These are phyloP conservation scores for Rhynchonycteris naso DNA, from an alignment of 2,797 vertebrate genomes.

Conservation along the genomic window DNA sequence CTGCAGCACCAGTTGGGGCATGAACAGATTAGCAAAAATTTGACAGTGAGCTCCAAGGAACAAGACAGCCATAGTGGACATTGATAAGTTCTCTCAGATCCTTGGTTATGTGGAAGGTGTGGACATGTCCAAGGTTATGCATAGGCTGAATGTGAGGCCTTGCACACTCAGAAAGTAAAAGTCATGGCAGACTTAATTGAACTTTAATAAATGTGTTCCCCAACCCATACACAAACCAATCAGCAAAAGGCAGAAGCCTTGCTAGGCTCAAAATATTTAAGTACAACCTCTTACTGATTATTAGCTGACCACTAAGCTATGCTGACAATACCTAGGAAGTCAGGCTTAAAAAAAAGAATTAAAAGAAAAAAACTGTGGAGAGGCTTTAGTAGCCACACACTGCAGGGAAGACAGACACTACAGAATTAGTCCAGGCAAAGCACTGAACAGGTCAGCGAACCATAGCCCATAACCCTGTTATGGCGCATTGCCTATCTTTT, in stretches of 20 bases:
- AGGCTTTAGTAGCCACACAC: neutral
- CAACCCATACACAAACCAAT: neutral
- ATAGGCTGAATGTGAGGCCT: neutral
- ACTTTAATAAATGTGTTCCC: neutral
- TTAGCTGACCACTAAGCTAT: neutral
- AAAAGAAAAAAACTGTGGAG: neutral
- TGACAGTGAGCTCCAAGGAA: neutral
- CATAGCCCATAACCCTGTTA: neutral
- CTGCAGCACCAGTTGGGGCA: neutral
- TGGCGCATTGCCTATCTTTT: neutral
- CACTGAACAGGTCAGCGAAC: neutral
- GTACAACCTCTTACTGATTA: neutral
- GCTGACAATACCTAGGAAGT: neutral
- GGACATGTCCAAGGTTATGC: neutral
- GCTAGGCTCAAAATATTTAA: neutral
- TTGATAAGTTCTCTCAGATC: neutral
- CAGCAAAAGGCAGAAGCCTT: neutral
- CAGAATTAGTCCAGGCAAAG: neutral
- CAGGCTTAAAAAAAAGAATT: conserved; percentile 14
- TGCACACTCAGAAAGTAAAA: neutral
- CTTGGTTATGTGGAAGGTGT: neutral
- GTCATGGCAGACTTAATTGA: neutral
- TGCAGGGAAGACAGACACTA: neutral
- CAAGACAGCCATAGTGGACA: neutral
- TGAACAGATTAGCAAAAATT: neutral